Evolutionary conservation across 2,113 vertebrate species (phyloP).

Genomic region (human (Homo sapiens)): DNA sequence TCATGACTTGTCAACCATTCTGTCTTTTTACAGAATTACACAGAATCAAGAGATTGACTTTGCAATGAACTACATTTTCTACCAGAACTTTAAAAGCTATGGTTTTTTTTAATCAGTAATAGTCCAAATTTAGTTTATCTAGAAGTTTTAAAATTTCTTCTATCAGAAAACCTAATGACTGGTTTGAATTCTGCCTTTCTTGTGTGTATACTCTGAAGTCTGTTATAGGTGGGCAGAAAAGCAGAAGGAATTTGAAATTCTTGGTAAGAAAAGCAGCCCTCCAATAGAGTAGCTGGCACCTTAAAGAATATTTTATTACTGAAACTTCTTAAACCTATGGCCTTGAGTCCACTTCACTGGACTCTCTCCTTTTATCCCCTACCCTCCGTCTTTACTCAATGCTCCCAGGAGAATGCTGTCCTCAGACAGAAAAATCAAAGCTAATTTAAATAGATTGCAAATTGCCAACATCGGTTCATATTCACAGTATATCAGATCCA

Average conservation of each 20-base stretch:
- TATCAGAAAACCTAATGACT: background rate
- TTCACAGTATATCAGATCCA: constrained; percentile 33
- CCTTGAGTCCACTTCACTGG: background rate
- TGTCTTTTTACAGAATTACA: background rate
- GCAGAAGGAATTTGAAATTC: background rate
- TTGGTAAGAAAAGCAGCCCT: background rate
- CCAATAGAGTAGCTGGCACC: background rate
- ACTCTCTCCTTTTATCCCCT: background rate
- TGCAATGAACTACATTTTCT: background rate
- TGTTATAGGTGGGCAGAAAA: background rate
- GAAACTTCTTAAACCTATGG: background rate
- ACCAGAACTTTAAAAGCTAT: background rate
- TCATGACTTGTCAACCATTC: background rate
- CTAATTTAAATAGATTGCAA: background rate
- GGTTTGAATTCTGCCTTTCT: background rate
- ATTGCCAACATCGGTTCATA: background rate
- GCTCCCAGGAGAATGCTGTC: background rate
- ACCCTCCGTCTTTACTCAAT: no score
- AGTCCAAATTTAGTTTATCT: background rate
- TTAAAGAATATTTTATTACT: background rate
- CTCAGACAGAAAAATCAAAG: background rate
- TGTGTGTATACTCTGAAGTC: background rate
- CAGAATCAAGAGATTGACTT: background rate
- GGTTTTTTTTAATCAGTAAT: background rate
- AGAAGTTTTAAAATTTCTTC: background rate